These are phyloP conservation scores for Parthenolecanium corni DNA, from an alignment of 2,888 invertebrate species.

Conservation along the genomic window DNA sequence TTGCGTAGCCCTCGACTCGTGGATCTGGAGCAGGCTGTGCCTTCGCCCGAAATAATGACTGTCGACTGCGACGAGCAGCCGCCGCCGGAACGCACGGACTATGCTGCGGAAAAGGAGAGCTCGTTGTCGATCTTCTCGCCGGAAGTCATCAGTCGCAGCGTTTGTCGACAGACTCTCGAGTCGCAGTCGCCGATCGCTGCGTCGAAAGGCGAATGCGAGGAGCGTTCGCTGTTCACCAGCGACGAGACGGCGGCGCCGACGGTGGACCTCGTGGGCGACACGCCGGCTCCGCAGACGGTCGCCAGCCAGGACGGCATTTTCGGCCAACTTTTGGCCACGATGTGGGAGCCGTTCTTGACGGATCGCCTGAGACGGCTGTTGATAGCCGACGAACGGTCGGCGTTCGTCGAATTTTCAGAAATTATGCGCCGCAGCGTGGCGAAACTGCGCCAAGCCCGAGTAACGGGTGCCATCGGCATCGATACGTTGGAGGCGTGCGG, in stretches of 20 bases:
- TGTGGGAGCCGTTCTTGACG: background rate
- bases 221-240: background rate
- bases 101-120: background rate
- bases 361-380: background rate
- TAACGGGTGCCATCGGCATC: too few species aligned
- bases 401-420: background rate
- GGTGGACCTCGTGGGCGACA: background rate
- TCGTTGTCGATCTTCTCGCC: background rate
- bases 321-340: background rate
- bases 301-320: background rate
- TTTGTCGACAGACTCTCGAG: too few species aligned
- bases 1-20: background rate
- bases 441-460: too few species aligned
- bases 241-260: background rate
- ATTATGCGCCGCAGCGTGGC: too few species aligned
- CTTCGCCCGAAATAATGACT: background rate
- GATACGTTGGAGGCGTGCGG: too few species aligned
- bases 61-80: background rate
- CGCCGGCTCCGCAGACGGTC: background rate
- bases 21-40: background rate
- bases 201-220: background rate
- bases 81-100: background rate
- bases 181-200: background rate
- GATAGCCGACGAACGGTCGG: background rate
- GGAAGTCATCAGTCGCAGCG: background rate